Conservation (phyloP, 2,113 vertebrate genomes). For the Eulemur rufifrons region DNA sequence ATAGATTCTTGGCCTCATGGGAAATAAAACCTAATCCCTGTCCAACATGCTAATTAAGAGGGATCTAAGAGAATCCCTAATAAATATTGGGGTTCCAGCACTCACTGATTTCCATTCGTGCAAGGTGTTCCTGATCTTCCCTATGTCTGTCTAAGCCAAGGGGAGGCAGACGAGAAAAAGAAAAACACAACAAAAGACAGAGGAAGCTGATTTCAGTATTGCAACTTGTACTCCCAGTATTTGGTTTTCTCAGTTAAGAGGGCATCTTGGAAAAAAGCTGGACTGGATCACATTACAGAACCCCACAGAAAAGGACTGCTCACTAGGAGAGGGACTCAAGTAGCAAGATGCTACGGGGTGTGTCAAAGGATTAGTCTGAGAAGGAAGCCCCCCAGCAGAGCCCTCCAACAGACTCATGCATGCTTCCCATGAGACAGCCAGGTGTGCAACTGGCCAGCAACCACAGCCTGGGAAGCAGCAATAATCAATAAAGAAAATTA, state of each 20-base stretch:
- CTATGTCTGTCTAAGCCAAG: background rate
- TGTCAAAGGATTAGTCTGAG: background rate
- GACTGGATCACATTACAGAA: background rate
- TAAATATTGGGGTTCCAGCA: background rate
- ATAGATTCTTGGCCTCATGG: background rate
- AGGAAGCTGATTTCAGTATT: background rate
- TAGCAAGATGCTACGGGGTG: background rate
- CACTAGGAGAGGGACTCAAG: background rate
- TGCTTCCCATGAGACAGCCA: rapidly evolving
- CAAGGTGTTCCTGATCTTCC: background rate
- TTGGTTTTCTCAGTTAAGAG: background rate
- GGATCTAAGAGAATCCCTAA: background rate
- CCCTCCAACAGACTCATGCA: no score
- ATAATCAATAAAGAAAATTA: background rate
- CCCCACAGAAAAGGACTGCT: background rate
- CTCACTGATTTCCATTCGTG: background rate
- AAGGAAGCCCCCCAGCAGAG: background rate
- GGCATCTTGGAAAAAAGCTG: background rate
- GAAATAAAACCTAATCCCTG: background rate
- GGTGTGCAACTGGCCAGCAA: background rate
- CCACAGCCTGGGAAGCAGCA: no score
- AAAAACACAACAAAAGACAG: background rate
- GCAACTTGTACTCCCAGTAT: no score
- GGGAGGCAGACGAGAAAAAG: background rate
- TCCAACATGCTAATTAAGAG: background rate